Percentiles rank a stretch among this genome's conserved stretches.
These are phyloP conservation scores for Hypotaenidia philippensis DNA, from an alignment of 2,797 vertebrate genomes.

Conservation along the genomic window DNA sequence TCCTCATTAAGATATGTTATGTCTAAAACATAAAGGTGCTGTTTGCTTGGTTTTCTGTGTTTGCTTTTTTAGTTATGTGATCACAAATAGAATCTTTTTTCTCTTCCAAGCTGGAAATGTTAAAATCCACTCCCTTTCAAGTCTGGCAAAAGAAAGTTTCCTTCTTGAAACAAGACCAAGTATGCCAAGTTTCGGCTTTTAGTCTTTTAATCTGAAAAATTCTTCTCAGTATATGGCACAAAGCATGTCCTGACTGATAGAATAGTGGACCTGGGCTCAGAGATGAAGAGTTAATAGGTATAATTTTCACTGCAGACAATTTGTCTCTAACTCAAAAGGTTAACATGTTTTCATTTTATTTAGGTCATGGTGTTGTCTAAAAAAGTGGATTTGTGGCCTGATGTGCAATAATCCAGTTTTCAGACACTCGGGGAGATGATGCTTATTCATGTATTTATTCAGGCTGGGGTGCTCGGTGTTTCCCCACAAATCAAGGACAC, in stretches of 20 bases:
- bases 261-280: background rate
- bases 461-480: too few relatives aligned
- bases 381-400: too few relatives aligned
- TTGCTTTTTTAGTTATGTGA: background rate
- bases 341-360: background rate
- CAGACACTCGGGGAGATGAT: too few relatives aligned
- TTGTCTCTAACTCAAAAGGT: background rate
- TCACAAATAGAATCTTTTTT: background rate
- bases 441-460: too few relatives aligned
- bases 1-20: background rate
- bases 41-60: background rate
- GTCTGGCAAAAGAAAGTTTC: constrained; percentile 26
- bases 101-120: background rate
- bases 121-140: background rate
- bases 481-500: too few relatives aligned
- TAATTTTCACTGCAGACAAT: background rate
- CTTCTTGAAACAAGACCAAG: background rate
- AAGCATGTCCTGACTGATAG: background rate
- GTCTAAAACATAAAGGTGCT: background rate
- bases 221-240: background rate
- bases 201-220: background rate
- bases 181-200: background rate
- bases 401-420: too few relatives aligned
- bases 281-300: background rate
- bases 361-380: background rate